Conservation (phyloP, 1,140 invertebrate genomes). For the Drosophila cardini region DNA sequence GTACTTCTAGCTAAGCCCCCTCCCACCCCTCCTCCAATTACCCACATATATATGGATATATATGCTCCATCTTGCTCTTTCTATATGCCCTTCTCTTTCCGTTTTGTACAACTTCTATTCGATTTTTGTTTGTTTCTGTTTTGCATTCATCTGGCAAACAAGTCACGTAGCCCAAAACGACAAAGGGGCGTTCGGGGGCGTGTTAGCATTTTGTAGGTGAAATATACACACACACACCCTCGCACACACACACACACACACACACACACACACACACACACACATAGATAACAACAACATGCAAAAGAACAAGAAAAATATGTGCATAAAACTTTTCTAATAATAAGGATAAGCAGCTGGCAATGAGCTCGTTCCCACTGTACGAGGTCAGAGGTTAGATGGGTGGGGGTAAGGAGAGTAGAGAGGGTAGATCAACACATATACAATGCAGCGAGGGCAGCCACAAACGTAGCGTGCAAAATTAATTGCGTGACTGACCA, state of each 20-base stretch:
- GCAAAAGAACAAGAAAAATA: constrained; percentile 45
- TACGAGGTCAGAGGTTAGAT: neutral
- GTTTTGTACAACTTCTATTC: constrained; percentile 17
- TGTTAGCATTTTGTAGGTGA: constrained; percentile 37
- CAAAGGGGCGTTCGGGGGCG: constrained; percentile 28
- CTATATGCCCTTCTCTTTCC: neutral
- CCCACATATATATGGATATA: constrained; percentile 1
- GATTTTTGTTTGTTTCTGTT: constrained; percentile 46
- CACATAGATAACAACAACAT: constrained; percentile 18
- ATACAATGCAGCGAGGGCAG: constrained; percentile 32
- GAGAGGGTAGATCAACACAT: neutral
- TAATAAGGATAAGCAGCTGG: constrained; percentile 59
- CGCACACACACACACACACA: neutral
- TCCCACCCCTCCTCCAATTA: constrained; percentile 3
- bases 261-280: neutral
- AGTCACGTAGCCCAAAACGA: constrained; percentile 48
- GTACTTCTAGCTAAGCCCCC: neutral
- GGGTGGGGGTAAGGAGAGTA: neutral
- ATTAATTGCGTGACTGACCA: constrained; percentile 62
- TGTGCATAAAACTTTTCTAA: constrained; percentile 64
- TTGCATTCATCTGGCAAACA: constrained; percentile 55
- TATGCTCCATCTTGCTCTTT: constrained; percentile 4
- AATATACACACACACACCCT: constrained; percentile 19
- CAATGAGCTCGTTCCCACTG: constrained; percentile 41
- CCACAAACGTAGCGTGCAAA: constrained; percentile 50